Conservation (phyloP, 2,797 vertebrate genomes). For the Muraenolepis orangiensis region DNA sequence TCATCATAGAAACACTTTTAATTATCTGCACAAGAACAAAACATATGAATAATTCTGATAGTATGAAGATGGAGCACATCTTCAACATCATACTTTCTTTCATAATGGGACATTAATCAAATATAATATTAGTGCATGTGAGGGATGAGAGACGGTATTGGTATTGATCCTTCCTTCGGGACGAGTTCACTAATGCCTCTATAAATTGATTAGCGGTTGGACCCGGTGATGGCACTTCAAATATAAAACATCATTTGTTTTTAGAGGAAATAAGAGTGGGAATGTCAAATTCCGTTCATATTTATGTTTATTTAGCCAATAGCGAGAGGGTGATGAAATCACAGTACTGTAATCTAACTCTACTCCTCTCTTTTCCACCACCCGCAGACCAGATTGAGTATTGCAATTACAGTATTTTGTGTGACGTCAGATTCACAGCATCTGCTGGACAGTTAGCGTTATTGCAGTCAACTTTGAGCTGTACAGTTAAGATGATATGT, state of each 20-base stretch:
- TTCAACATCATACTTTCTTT: neutral
- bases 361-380: neutral
- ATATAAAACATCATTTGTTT: neutral
- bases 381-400: neutral
- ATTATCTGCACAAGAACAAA: neutral
- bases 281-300: neutral
- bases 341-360: neutral
- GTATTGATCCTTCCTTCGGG: neutral
- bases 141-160: neutral
- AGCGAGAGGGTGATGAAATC: neutral
- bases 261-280: neutral
- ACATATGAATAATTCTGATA: neutral
- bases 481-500: neutral
- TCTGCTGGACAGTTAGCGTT: neutral
- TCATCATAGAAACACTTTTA: neutral
- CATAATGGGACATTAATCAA: neutral
- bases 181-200: neutral
- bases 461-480: neutral
- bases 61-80: neutral
- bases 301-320: neutral
- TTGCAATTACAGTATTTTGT: neutral
- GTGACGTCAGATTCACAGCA: neutral
- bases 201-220: neutral
- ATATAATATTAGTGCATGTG: neutral
- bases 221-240: neutral